Conservation (phyloP, 1,140 invertebrate species). For the Argopecten irradians region DNA sequence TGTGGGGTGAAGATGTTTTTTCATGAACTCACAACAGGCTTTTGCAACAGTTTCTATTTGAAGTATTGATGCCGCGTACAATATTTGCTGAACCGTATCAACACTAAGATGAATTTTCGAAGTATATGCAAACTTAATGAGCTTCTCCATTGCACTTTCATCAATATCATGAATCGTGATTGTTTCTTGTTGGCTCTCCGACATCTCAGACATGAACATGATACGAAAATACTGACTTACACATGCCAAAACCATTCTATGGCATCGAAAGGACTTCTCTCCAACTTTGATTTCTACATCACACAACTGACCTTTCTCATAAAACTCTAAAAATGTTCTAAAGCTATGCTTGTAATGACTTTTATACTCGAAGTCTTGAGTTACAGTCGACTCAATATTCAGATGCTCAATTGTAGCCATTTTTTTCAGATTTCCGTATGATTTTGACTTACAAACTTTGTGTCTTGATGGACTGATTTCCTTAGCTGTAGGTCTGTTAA, state of each 20-base stretch:
- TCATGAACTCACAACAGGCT: slow-evolving; percentile 76
- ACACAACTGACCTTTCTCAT: slow-evolving; percentile 66
- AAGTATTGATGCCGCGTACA: slow-evolving; percentile 75
- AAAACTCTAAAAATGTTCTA: slow-evolving; percentile 66
- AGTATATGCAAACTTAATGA: slow-evolving; percentile 75
- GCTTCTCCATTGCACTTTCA: slow-evolving; percentile 69
- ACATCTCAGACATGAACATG: slow-evolving; percentile 75
- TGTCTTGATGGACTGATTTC: neutral
- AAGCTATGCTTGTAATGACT: slow-evolving; percentile 51
- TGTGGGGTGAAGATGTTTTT: slow-evolving; percentile 72
- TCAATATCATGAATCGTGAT: slow-evolving; percentile 75
- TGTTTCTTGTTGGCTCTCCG: slow-evolving; percentile 66
- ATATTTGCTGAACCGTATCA: slow-evolving; percentile 74
- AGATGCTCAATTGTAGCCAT: slow-evolving; percentile 45
- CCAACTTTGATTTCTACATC: slow-evolving; percentile 74
- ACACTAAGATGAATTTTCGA: slow-evolving; percentile 69
- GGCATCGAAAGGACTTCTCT: slow-evolving; percentile 68
- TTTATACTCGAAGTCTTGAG: slow-evolving; percentile 45
- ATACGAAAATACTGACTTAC: slow-evolving; percentile 73
- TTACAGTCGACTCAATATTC: slow-evolving; percentile 6
- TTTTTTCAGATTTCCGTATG: slow-evolving; percentile 35
- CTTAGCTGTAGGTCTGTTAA: neutral
- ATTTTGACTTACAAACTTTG: neutral
- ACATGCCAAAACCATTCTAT: slow-evolving; percentile 72
- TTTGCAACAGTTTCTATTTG: slow-evolving; percentile 74